Percentiles rank a stretch among this genome's conserved stretches.
Evolutionary conservation across 2,888 invertebrate species (phyloP).

Genomic region (Apamea epomidion): DNA sequence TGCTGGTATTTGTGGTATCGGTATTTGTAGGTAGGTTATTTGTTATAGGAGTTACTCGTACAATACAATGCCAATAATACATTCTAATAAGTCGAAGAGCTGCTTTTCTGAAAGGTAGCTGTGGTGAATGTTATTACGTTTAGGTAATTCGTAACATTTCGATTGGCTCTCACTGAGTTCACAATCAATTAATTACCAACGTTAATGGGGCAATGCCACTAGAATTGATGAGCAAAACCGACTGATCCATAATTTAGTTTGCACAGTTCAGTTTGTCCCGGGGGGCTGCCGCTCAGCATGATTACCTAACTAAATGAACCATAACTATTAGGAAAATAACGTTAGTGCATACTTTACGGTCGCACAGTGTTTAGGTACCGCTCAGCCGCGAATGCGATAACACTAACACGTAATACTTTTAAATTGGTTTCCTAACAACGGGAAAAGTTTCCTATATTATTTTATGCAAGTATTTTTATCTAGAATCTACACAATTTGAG

Average conservation of each 20-base stretch:
- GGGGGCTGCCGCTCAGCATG: background rate
- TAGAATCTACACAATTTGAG: background rate
- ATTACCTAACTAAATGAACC: background rate
- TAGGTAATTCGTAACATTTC: background rate
- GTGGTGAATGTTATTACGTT: background rate
- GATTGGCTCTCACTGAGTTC: background rate
- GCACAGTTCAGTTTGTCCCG: background rate
- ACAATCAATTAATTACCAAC: background rate
- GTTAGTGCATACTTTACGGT: slow-evolving; percentile 5
- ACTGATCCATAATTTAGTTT: background rate
- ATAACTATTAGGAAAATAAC: background rate
- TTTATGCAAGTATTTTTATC: too few species aligned
- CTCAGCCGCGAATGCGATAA: slow-evolving; percentile 22
- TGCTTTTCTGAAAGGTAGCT: background rate
- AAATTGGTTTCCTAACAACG: background rate
- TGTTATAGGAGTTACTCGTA: background rate
- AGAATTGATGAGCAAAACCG: background rate
- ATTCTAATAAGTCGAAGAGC: background rate
- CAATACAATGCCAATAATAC: background rate
- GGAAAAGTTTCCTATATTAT: background rate
- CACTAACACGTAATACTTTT: slow-evolving; percentile 8
- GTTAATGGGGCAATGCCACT: background rate
- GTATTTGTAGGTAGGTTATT: background rate
- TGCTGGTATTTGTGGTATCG: too few species aligned
- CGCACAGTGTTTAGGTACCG: background rate